These are phyloP conservation scores for Megalonaias nervosa DNA, from an alignment of 1,140 invertebrate species.

Conservation along the genomic window DNA sequence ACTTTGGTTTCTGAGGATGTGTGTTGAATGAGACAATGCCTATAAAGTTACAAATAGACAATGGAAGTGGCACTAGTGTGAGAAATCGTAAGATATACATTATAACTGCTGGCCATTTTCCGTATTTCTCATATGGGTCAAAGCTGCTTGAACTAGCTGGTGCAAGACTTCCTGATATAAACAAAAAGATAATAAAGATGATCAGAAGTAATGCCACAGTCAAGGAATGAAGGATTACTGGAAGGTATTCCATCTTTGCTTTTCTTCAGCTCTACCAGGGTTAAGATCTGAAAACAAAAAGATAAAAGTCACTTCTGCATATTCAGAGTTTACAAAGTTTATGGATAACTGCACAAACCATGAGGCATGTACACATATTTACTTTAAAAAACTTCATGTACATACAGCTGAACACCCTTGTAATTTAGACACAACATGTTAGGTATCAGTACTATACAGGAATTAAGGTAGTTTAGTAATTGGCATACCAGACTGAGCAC, in stretches of 20 bases:
- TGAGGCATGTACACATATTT: too few species aligned
- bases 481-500: too few species aligned
- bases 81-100: slow-evolving; percentile 52
- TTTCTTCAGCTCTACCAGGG: too few species aligned
- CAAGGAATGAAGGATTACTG: slow-evolving; percentile 26
- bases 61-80: slow-evolving; percentile 48
- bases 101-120: slow-evolving; percentile 38
- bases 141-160: slow-evolving; percentile 15
- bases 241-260: slow-evolving; percentile 13
- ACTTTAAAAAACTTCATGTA: too few species aligned
- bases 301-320: too few species aligned
- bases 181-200: slow-evolving; percentile 35
- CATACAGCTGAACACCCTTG: too few species aligned
- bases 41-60: slow-evolving; percentile 53
- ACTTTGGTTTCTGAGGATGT: slow-evolving; percentile 92
- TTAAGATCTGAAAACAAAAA: too few species aligned
- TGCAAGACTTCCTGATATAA: slow-evolving; percentile 33
- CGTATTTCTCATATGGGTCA: slow-evolving; percentile 41
- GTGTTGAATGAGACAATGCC: slow-evolving; percentile 90
- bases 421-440: too few species aligned
- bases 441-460: too few species aligned
- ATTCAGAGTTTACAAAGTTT: too few species aligned
- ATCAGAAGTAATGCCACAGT: slow-evolving; percentile 23
- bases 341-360: too few species aligned
- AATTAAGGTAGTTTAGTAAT: too few species aligned